These are phyloP conservation scores for Himalopsyche tibetana DNA, from an alignment of 2,888 invertebrate species.

Conservation along the genomic window DNA sequence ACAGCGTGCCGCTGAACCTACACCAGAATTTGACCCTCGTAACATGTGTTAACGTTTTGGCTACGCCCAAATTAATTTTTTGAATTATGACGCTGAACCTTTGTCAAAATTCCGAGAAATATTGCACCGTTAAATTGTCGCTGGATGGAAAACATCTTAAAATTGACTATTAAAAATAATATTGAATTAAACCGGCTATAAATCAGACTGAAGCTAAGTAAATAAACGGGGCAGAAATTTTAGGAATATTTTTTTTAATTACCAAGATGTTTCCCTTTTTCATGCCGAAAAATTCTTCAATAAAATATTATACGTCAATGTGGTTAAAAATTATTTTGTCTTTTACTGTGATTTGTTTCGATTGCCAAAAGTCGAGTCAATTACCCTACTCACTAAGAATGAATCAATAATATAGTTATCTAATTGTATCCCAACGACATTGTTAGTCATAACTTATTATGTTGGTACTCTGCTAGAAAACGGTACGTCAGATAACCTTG, in stretches of 20 bases:
- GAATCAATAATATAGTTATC: too few species aligned
- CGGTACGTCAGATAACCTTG: too few species aligned
- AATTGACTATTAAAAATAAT: slow-evolving; percentile 3
- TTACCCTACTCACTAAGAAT: too few species aligned
- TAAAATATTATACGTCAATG: too few species aligned
- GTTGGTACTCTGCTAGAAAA: too few species aligned
- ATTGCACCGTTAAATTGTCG: slow-evolving; percentile 15
- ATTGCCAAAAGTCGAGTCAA: too few species aligned
- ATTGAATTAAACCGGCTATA: neutral
- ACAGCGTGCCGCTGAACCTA: slow-evolving; percentile 49
- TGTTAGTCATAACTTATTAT: too few species aligned
- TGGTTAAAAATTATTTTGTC: too few species aligned
- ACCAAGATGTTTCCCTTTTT: too few species aligned
- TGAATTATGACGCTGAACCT: slow-evolving; percentile 48
- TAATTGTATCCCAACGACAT: too few species aligned
- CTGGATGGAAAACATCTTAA: neutral
- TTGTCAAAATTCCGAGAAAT: slow-evolving; percentile 42
- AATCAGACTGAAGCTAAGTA: neutral
- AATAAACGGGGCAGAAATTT: neutral
- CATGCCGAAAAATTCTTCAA: too few species aligned
- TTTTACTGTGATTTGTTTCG: too few species aligned
- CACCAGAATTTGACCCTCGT: slow-evolving; percentile 45
- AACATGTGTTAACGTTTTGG: slow-evolving; percentile 51
- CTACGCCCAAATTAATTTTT: slow-evolving; percentile 52
- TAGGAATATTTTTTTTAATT: neutral